These are phyloP conservation scores for Melanostoma mellinum DNA, from an alignment of 2,888 invertebrate species.

Conservation along the genomic window DNA sequence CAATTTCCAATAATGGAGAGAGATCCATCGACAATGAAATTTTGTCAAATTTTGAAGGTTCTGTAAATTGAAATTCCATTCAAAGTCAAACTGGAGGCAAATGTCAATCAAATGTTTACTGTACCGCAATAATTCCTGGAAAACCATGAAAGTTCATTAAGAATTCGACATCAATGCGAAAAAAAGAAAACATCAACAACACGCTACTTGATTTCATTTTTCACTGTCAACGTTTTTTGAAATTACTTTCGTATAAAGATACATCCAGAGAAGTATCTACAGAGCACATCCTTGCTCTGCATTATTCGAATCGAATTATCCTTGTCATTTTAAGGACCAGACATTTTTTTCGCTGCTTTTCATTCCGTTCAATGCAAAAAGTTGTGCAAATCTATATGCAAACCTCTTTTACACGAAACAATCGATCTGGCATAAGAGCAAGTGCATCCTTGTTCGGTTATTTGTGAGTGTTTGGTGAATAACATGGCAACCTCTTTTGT, in stretches of 20 bases:
- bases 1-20: conserved; percentile 22
- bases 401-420: conserved; percentile 31
- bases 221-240: conserved; percentile 31
- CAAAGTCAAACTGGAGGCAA: conserved; percentile 29
- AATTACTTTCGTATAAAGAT: no score
- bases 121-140: not conserved
- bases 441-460: conserved; percentile 54
- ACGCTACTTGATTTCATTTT: not conserved
- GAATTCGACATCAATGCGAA: conserved; percentile 45
- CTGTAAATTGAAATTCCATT: conserved; percentile 64
- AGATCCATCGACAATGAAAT: not conserved
- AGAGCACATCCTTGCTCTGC: not conserved
- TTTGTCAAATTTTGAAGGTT: not conserved
- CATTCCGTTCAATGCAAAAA: conserved; percentile 3
- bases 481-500: conserved; percentile 35
- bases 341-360: not conserved
- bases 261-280: not conserved
- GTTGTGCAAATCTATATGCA: conserved; percentile 48
- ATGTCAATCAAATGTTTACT: conserved; percentile 37
- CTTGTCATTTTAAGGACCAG: conserved; percentile 18
- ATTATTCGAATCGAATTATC: conserved; percentile 32
- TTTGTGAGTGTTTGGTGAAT: conserved; percentile 11
- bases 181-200: not conserved
- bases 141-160: conserved; percentile 42
- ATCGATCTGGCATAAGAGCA: conserved; percentile 41